These are phyloP conservation scores for Atherinosoma microstoma DNA, from an alignment of 2,797 vertebrate species.

Conservation along the genomic window DNA sequence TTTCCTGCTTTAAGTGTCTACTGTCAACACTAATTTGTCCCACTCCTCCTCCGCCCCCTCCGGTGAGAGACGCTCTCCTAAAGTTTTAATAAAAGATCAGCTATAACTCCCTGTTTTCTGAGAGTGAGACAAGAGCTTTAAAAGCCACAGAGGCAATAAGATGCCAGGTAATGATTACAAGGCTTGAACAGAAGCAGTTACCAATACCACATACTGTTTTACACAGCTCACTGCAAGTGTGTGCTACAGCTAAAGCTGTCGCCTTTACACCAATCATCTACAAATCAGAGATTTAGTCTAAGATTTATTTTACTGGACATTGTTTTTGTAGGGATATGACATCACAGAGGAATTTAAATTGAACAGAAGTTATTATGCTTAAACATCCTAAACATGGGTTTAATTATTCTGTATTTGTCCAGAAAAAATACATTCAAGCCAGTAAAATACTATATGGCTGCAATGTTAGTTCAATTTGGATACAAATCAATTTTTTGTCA, in stretches of 20 bases:
- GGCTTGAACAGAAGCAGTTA: conserved; percentile 83
- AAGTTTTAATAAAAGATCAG: conserved; percentile 90
- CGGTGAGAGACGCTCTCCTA: conserved; percentile 80
- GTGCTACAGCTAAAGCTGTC: conserved; percentile 49
- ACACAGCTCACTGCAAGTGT: conserved; percentile 60
- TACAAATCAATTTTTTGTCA: conserved; percentile 15
- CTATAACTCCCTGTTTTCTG: conserved; percentile 83
- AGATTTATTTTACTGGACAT: conserved; percentile 19
- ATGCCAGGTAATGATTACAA: conserved; percentile 88
- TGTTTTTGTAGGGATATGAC: neutral
- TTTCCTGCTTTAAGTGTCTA: conserved; percentile 90
- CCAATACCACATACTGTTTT: conserved; percentile 80
- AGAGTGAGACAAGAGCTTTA: conserved; percentile 74
- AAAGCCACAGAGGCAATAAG: conserved; percentile 83
- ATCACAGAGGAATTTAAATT: conserved; percentile 6
- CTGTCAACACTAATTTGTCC: conserved; percentile 92
- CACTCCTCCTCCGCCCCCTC: conserved; percentile 80
- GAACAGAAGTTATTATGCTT: conserved; percentile 7
- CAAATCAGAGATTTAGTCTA: conserved; percentile 35
- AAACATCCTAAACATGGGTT: conserved; percentile 1
- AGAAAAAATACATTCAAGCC: neutral
- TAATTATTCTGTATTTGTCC: neutral
- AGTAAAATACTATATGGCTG: neutral
- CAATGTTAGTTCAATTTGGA: neutral
- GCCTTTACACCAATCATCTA: conserved; percentile 38